A percentile compares a stretch with the other conserved stretches of the same genome.
phyloP scores from a whole-genome alignment of 2,797 vertebrate species.

The Fringilla coelebs region DNA sequence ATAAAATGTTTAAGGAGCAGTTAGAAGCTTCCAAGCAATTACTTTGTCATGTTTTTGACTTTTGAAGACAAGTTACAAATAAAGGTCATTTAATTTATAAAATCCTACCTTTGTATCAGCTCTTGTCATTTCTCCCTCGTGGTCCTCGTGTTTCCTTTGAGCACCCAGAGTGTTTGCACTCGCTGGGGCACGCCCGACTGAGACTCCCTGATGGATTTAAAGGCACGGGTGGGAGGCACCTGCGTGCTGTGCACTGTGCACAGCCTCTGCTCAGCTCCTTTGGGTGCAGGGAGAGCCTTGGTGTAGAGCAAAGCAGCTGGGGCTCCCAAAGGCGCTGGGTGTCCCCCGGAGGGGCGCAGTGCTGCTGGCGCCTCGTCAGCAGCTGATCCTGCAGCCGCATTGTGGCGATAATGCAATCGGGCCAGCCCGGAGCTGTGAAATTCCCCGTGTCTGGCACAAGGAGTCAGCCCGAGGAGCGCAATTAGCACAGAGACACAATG shows the following conservation, averaged over 20 bases:
- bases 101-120: neutral
- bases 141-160: neutral
- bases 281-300: neutral
- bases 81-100: slow-evolving; percentile 74
- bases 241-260: neutral
- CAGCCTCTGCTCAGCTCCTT: neutral
- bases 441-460: slow-evolving; percentile 1
- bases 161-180: neutral
- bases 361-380: slow-evolving; percentile 12
- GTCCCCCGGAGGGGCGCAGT: neutral
- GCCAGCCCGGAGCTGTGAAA: neutral
- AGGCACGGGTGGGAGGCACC: rapidly evolving
- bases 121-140: neutral
- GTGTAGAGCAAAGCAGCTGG: neutral
- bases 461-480: neutral
- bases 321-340: rapidly evolving
- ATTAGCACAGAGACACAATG: neutral
- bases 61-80: slow-evolving; percentile 70
- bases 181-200: rapidly evolving
- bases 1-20: slow-evolving; percentile 52
- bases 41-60: slow-evolving; percentile 67
- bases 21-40: slow-evolving; percentile 40
- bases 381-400: neutral
- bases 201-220: neutral
- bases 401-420: slow-evolving; percentile 24